Evolutionary conservation across 2,113 vertebrate species (phyloP), one percentile per base, ranked within the genome.

Genomic region (Mellivora capensis): DNA sequence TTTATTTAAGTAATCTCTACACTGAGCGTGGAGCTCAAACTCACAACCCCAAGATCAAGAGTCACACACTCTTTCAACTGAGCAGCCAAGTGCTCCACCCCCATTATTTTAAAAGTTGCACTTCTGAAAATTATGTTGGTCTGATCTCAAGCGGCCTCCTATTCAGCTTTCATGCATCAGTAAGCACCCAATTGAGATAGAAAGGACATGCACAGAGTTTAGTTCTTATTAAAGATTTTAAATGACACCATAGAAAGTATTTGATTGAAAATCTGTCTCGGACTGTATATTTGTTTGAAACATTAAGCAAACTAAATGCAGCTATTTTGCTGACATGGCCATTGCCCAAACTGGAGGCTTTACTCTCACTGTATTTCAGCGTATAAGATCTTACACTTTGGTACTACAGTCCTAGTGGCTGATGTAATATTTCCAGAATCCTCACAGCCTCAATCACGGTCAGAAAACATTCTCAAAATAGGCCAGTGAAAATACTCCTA

Each of bases 181-280:
- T 93, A 87, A 95, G 71, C 81, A 93, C 79, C 0, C 2, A 95
- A 97, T 57, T 83, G 72, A 69, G 90, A 84, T 39, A 96, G 91
- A 74, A 71, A 97, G 37, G 17, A 83, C 31, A 59, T 67, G 52
- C 39, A 80, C 13, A 95, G 71, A 97, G 89, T 29, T 83, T 79
- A 31, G 67, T 83, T 89, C 96, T 96, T 94, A 96, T 81, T 88
- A 93, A 91, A 97, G 81, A 94, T 59, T 93, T 97, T 61, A 93
- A 95, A 96, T 79, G 21, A 39, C 47, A 85, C n/a, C 85, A 77
- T 52, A 90, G 62, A 95, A 96, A 92, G 29, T 42, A 34, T 93
- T 95, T 90, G 93, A n/a, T 52, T 86, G 69, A 92, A 64, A 94
- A 61, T 54, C 71, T 92, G 77, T 92, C 87, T 95, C 94, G 69